phyloP scores from a whole-genome alignment of 2,888 invertebrate genomes.

The Cerastis leucographa region DNA sequence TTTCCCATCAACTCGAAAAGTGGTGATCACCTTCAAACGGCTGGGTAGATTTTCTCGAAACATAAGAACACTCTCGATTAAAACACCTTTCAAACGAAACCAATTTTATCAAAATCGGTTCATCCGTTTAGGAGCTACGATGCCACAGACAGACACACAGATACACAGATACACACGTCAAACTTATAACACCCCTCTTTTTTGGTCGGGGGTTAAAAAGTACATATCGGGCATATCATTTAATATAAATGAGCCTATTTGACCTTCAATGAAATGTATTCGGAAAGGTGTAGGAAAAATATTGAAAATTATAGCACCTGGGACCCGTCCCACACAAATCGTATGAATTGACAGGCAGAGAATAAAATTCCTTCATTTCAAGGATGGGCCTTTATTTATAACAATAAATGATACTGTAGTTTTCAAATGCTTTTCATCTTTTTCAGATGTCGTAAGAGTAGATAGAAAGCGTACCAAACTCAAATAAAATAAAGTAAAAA shows the following conservation, averaged over 20 bases:
- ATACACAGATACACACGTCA: too few species aligned
- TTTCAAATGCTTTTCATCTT: not conserved
- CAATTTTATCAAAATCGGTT: too few species aligned
- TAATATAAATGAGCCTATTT: constrained; percentile 2
- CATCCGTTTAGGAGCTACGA: too few species aligned
- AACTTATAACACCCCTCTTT: too few species aligned
- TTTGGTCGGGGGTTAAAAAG: too few species aligned
- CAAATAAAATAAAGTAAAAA: not conserved
- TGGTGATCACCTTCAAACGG: too few species aligned
- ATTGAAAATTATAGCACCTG: constrained; percentile 11
- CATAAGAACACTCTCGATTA: too few species aligned
- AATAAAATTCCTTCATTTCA: not conserved
- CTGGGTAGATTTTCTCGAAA: too few species aligned
- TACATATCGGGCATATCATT: not conserved
- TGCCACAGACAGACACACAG: too few species aligned
- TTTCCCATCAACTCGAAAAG: too few species aligned
- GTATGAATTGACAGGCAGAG: not conserved
- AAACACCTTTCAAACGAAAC: too few species aligned
- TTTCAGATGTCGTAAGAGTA: not conserved
- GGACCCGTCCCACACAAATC: constrained; percentile 10
- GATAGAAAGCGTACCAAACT: not conserved
- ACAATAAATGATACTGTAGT: not conserved
- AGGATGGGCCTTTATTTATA: not conserved
- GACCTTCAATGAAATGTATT: constrained; percentile 7
- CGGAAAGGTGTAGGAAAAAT: constrained; percentile 6